Base-by-base conservation (phyloP, 2,113 vertebrate species). In the Xiphophorus maculatus region DNA sequence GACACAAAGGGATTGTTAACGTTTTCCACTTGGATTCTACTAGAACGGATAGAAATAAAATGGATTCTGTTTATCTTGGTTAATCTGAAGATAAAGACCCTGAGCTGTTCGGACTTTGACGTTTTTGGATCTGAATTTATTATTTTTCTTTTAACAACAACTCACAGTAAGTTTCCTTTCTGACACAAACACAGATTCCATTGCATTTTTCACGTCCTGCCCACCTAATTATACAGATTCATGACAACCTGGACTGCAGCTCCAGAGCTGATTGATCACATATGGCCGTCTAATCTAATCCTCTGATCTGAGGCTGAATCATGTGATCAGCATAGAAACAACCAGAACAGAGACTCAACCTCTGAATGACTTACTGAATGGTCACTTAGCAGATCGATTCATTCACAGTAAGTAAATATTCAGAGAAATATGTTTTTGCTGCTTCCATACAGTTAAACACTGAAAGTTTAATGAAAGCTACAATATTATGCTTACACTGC, bases 231-330 rank as follows among this genome's bases (percentile, higher is more conserved):
- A 28, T 42, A 68, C 27, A 54, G 19, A 25, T 54, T 54, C 19
- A 25, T 54, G 22, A 25, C 17, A 22, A 54, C 51, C 22, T 32
- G 63, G 32, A 22, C 63, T 44, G 28, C 65, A n/a, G 73, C 28
- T 22, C 28, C 68, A 42, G 29, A 80, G 74, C 71, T 63, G 77
- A 87, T 74, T 64, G 77, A 42, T 73, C 63, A 44, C 83, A 63
- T 70, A 74, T 84, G 83, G 67, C 69, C 0, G 22, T 69, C 48
- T 86, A 73, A 89, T 89, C 79, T 61, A 79, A 85, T 85, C 63
- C 44, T 28, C 2, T 33, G n/a, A 32, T n/a, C 40, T 64, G 32
- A 66, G 32, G 3, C 65, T 25, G 14, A 64, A 63, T 32, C 71
- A 61, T 51, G 74, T 14, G 74, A 76, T 29, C 37, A 13, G 12